Conservation (phyloP, 2,888 invertebrate species). For the Platycnemis pennipes region DNA sequence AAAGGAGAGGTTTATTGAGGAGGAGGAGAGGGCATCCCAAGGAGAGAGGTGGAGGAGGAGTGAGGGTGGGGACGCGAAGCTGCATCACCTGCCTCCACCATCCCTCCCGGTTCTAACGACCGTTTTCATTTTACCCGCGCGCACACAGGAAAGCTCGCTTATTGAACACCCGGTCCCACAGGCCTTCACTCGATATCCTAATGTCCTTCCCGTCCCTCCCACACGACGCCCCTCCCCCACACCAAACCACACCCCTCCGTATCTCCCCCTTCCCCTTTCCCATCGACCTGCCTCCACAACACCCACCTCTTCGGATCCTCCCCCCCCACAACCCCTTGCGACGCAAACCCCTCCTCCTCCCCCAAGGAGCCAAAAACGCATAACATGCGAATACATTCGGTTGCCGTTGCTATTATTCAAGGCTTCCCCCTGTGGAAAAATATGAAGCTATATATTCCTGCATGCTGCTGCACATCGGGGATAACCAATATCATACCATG, state of each 20-base stretch:
- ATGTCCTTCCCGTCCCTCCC: conserved; percentile 49
- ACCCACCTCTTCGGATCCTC: not conserved
- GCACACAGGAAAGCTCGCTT: conserved; percentile 45
- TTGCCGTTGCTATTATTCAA: conserved; percentile 4
- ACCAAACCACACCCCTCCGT: not conserved
- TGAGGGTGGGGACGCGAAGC: not conserved
- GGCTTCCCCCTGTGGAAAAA: not conserved
- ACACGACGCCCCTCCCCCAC: not conserved
- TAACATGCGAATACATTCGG: conserved; percentile 19
- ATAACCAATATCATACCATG: not conserved
- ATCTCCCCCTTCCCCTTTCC: not conserved
- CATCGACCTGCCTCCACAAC: not conserved
- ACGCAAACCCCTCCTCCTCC: not conserved
- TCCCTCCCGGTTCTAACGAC: conserved; percentile 51
- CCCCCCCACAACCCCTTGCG: not conserved
- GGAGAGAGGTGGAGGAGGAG: not conserved
- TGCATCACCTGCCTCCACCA: conserved; percentile 67
- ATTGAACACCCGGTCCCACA: conserved; percentile 67
- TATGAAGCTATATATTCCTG: not conserved
- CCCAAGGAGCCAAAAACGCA: not conserved
- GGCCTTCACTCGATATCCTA: conserved; percentile 57
- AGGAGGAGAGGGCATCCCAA: not conserved
- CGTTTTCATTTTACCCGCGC: conserved; percentile 61
- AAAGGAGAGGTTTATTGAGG: not conserved
- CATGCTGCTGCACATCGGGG: not conserved